Evolutionary conservation across 2,888 invertebrate genomes (phyloP).

Genomic region (Ethmia dodecea): DNA sequence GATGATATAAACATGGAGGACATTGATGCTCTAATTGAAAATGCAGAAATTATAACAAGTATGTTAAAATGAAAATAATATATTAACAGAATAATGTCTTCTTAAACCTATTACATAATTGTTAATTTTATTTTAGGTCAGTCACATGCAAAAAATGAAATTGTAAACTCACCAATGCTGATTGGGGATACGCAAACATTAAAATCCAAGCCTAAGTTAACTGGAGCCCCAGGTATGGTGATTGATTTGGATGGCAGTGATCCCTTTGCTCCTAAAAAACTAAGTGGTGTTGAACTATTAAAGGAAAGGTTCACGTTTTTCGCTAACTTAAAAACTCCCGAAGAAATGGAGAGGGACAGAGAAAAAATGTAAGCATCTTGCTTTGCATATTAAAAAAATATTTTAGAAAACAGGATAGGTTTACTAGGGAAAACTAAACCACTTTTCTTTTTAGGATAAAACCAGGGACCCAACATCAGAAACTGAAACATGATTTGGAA

Average conservation of each 20-base stretch:
- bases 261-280: slow-evolving; percentile 40
- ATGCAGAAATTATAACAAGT: slow-evolving; percentile 49
- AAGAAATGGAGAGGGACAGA: slow-evolving; percentile 71
- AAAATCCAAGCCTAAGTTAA: slow-evolving; percentile 59
- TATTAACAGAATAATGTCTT: no score
- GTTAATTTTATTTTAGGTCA: slow-evolving; percentile 25
- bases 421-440: no score
- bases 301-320: slow-evolving; percentile 86
- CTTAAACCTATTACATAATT: no score
- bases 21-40: slow-evolving; percentile 55
- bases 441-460: slow-evolving; percentile 52
- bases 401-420: no score
- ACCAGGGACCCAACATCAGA: slow-evolving; percentile 84
- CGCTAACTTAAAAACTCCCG: slow-evolving; percentile 69
- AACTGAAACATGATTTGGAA: slow-evolving; percentile 83
- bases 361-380: slow-evolving; percentile 73
- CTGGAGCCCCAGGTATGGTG: slow-evolving; percentile 70
- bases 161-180: slow-evolving; percentile 32
- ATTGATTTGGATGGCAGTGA: slow-evolving; percentile 51
- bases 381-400: no score
- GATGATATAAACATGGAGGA: slow-evolving; percentile 55
- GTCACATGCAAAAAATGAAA: slow-evolving; percentile 5
- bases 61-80: no score
- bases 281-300: slow-evolving; percentile 81
- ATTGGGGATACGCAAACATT: slow-evolving; percentile 24